phyloP scores from a whole-genome alignment of 2,888 invertebrate genomes.

The Congeria kusceri region DNA sequence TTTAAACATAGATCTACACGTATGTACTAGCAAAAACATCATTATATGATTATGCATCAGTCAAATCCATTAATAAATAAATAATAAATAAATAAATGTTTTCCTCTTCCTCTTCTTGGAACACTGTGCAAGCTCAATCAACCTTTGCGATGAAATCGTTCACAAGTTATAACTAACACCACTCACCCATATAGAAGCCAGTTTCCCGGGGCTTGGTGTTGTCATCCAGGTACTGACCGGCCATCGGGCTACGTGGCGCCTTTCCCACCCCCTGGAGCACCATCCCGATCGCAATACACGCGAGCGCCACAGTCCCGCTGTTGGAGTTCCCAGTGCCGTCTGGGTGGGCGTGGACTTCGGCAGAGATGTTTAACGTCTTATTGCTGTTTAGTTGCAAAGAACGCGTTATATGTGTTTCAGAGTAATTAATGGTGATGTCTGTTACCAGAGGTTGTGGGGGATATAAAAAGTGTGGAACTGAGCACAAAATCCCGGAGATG shows the following conservation, averaged over 20 bases:
- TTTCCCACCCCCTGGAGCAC: slow-evolving; percentile 66
- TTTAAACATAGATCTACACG: too few relatives aligned
- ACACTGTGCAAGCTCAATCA: too few relatives aligned
- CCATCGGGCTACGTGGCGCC: slow-evolving; percentile 60
- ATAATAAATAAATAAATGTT: too few relatives aligned
- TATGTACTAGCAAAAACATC: too few relatives aligned
- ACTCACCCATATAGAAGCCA: slow-evolving; percentile 65
- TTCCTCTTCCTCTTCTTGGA: too few relatives aligned
- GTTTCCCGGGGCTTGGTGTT: slow-evolving; percentile 58
- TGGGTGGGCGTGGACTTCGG: background rate
- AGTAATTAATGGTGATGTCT: background rate
- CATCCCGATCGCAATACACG: slow-evolving; percentile 63
- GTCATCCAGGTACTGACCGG: slow-evolving; percentile 63
- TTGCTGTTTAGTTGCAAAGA: background rate
- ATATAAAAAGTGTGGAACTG: slow-evolving; percentile 49
- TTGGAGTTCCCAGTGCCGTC: slow-evolving; percentile 13
- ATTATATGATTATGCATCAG: too few relatives aligned
- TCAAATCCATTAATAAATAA: too few relatives aligned
- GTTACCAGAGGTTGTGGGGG: slow-evolving; percentile 14
- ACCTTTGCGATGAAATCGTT: too few relatives aligned
- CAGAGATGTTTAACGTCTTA: background rate
- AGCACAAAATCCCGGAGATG: slow-evolving; percentile 55
- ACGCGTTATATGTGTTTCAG: background rate
- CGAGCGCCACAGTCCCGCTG: slow-evolving; percentile 36
- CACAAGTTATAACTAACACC: too few relatives aligned